Conservation (phyloP, 2,113 vertebrate genomes). For the Mastomys coucha region DNA sequence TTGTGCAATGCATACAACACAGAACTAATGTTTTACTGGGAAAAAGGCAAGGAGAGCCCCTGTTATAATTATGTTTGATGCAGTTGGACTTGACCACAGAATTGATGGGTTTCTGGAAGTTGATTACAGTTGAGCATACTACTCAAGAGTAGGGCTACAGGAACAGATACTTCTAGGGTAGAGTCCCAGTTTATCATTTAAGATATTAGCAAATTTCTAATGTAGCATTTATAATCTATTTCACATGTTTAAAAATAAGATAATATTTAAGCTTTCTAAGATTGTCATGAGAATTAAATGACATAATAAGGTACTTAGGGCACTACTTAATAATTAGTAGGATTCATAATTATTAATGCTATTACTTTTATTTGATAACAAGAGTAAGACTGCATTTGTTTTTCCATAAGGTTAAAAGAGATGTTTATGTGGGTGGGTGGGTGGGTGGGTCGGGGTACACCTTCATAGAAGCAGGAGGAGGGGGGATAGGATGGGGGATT, state of each 20-base stretch:
- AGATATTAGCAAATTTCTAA: constrained; percentile 14
- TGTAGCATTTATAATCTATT: neutral
- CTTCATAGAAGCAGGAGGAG: no score
- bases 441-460: no score
- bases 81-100: neutral
- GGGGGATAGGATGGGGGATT: no score
- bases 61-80: neutral
- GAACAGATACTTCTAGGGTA: neutral
- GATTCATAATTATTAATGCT: neutral
- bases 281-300: neutral
- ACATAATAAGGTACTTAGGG: neutral
- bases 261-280: neutral
- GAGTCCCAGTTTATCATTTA: neutral
- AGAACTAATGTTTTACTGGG: no score
- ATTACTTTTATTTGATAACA: constrained; percentile 18
- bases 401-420: constrained; percentile 32
- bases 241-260: constrained; percentile 1
- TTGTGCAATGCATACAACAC: neutral
- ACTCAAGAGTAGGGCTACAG: neutral
- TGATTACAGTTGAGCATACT: neutral
- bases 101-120: neutral
- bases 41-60: neutral
- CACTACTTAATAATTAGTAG: neutral
- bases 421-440: neutral
- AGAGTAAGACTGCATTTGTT: constrained; percentile 10